Conservation (phyloP, 2,797 vertebrate species). For the Monodelphis domestica region DNA sequence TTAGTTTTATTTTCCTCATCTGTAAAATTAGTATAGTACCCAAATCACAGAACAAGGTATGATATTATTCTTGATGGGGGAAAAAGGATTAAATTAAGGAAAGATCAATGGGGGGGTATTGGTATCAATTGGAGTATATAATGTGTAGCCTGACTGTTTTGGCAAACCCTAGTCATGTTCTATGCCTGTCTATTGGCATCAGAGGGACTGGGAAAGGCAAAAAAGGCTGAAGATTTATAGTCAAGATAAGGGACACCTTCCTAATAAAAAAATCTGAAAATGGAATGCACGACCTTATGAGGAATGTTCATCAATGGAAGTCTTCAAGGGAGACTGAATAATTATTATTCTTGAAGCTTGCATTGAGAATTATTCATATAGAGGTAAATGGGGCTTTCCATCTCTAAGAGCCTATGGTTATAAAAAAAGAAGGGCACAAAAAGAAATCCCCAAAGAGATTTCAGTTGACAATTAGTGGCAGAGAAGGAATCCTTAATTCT, state of each 20-base stretch:
- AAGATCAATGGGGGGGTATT: background rate
- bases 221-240: background rate
- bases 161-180: background rate
- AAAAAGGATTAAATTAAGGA: background rate
- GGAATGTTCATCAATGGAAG: background rate
- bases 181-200: background rate
- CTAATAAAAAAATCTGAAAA: background rate
- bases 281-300: background rate
- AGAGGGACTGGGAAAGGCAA: background rate
- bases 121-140: background rate
- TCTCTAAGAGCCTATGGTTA: background rate
- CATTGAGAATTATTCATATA: background rate
- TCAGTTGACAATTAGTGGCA: background rate
- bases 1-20: background rate
- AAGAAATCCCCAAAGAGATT: background rate
- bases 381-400: background rate
- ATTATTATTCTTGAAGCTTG: background rate
- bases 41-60: background rate
- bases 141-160: background rate
- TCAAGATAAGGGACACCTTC: background rate
- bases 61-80: background rate
- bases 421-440: background rate
- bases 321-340: background rate
- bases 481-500: too few species aligned
- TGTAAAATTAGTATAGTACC: background rate